A percentile compares a stretch with the other conserved stretches of the same genome.
phyloP scores from a whole-genome alignment of 1,140 invertebrate genomes.

The Stegodyphus mimosarum region DNA sequence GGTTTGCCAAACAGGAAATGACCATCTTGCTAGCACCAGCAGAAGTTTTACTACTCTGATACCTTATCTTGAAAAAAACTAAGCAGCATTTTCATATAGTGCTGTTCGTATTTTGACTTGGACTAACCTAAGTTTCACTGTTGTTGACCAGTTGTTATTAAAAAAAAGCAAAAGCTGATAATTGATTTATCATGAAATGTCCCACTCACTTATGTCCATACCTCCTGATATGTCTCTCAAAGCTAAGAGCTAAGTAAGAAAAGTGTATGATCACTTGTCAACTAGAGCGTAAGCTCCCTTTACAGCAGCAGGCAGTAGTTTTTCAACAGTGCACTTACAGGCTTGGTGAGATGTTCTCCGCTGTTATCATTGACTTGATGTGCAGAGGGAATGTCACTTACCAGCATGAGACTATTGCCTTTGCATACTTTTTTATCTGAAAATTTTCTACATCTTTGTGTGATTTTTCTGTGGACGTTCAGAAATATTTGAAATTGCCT shows the following conservation, averaged over 20 bases:
- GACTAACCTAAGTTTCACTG: constrained; percentile 59
- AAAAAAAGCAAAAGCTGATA: constrained; percentile 36
- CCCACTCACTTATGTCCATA: constrained; percentile 59
- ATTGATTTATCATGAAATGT: constrained; percentile 54
- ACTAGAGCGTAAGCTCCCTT: constrained; percentile 47
- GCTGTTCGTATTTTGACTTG: constrained; percentile 54
- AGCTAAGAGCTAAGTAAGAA: constrained; percentile 45
- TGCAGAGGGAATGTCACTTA: constrained; percentile 9
- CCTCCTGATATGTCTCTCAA: constrained; percentile 57
- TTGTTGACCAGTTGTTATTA: constrained; percentile 57
- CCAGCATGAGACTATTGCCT: constrained; percentile 39
- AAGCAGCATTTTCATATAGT: constrained; percentile 42
- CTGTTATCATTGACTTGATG: constrained; percentile 5
- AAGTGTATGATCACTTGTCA: constrained; percentile 61
- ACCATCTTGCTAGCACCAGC: constrained; percentile 46
- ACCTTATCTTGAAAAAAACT: constrained; percentile 50
- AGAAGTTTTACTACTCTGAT: constrained; percentile 51
- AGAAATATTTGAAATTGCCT: too few relatives aligned
- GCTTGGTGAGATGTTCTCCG: neutral
- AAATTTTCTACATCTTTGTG: too few relatives aligned
- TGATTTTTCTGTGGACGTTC: too few relatives aligned
- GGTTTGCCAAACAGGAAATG: constrained; percentile 55
- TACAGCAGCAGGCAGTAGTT: constrained; percentile 48
- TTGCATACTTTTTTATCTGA: constrained; percentile 4
- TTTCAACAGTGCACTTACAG: constrained; percentile 23